These are phyloP conservation scores for Hemibagrus wyckioides DNA, from an alignment of 2,113 vertebrate species.

Conservation along the genomic window DNA sequence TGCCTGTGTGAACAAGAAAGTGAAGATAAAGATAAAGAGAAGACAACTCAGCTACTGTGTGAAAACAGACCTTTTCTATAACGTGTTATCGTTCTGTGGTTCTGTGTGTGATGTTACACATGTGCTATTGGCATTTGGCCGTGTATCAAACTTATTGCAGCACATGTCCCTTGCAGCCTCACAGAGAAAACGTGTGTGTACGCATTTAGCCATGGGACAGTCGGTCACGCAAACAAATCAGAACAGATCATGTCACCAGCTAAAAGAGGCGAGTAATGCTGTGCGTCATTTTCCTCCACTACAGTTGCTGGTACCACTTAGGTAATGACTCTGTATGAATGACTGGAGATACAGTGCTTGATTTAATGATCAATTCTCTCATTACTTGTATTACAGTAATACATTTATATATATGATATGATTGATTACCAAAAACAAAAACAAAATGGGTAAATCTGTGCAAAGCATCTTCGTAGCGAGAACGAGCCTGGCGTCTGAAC, in stretches of 20 bases:
- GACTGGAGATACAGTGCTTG: constrained; percentile 6
- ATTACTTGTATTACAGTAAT: background rate
- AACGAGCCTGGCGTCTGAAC: background rate
- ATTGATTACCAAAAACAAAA: background rate
- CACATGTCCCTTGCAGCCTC: background rate
- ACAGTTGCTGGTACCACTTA: background rate
- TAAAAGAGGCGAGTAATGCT: background rate
- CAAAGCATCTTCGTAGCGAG: background rate
- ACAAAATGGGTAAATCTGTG: background rate
- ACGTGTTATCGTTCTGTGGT: background rate
- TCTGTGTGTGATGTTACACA: background rate
- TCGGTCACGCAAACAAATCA: background rate
- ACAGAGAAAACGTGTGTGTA: background rate
- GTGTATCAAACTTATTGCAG: background rate
- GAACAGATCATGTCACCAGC: background rate
- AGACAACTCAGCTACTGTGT: background rate
- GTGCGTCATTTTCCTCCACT: background rate
- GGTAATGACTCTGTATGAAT: constrained; percentile 8
- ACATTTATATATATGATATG: background rate
- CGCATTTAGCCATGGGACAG: background rate
- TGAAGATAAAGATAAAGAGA: background rate
- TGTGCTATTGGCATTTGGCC: background rate
- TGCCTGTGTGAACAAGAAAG: constrained; percentile 10
- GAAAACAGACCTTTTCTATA: background rate
- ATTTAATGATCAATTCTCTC: background rate